Evolutionary conservation across 2,113 vertebrate species (phyloP).

Genomic region (Larimichthys crocea): DNA sequence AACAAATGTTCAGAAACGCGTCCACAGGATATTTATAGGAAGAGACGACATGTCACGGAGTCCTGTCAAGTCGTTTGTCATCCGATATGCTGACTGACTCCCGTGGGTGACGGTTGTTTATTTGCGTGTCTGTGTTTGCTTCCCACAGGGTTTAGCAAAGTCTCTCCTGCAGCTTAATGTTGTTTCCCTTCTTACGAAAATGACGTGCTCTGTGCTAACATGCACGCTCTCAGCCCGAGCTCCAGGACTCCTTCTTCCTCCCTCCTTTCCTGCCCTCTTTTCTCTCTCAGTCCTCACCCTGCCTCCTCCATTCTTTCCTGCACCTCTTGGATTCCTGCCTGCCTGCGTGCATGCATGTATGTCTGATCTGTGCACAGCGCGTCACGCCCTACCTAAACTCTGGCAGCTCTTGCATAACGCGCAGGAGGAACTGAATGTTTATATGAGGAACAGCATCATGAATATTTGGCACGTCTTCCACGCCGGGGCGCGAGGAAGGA

Average conservation of each 20-base stretch:
- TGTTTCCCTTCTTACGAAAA: slow-evolving; percentile 56
- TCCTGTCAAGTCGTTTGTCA: slow-evolving; percentile 21
- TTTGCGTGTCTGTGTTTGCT: slow-evolving; percentile 15
- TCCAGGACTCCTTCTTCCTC: neutral
- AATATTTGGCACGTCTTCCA: slow-evolving; percentile 25
- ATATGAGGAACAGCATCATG: slow-evolving; percentile 28
- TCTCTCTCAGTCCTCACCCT: neutral
- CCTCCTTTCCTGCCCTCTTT: too few species aligned
- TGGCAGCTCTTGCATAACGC: slow-evolving; percentile 53
- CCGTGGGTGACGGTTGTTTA: slow-evolving; percentile 34
- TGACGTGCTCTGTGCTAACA: slow-evolving; percentile 15
- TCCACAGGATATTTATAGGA: slow-evolving; percentile 23
- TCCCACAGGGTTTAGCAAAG: slow-evolving; percentile 57
- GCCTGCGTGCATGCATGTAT: neutral
- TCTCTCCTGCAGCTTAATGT: slow-evolving; percentile 19
- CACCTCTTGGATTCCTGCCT: neutral
- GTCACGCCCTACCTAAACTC: slow-evolving; percentile 52
- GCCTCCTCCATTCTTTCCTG: neutral
- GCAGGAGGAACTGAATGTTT: slow-evolving; percentile 59
- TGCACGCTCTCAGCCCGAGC: slow-evolving; percentile 22
- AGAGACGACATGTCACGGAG: neutral
- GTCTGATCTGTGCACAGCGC: neutral
- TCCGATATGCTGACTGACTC: slow-evolving; percentile 21
- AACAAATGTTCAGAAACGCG: slow-evolving; percentile 20
- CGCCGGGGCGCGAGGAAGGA: neutral